Percentiles rank a stretch among this genome's conserved stretches.
phyloP scores from a whole-genome alignment of 2,797 vertebrate species.

The Syndactyla subalaris region DNA sequence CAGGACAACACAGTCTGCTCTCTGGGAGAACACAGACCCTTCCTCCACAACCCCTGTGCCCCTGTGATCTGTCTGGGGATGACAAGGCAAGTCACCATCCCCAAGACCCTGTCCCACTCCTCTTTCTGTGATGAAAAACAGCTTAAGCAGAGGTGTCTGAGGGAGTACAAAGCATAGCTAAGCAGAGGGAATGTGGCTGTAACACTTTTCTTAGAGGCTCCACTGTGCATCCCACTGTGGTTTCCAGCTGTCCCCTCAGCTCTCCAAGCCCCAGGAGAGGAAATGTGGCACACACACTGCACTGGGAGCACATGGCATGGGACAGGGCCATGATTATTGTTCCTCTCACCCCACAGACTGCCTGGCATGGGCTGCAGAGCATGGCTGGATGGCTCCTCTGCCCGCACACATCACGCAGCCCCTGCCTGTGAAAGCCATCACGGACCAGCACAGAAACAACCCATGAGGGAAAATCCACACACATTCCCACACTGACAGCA shows the following conservation, averaged over 20 bases:
- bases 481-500: background rate
- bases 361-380: background rate
- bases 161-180: background rate
- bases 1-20: background rate
- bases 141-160: background rate
- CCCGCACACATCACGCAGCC: background rate
- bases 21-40: background rate
- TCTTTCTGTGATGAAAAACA: background rate
- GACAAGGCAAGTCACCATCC: background rate
- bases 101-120: background rate
- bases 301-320: background rate
- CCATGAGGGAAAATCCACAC: background rate
- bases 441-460: background rate
- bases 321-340: fast-evolving
- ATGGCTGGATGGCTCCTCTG: background rate
- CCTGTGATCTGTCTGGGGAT: background rate
- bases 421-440: background rate
- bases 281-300: background rate
- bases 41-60: background rate
- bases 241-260: background rate
- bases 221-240: background rate
- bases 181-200: background rate
- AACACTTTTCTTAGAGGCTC: background rate
- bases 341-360: background rate
- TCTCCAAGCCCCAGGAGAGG: background rate